Evolutionary conservation across 2,888 invertebrate genomes (phyloP), one percentile per base, ranked within the genome.

Genomic region (Rhopalosiphum nymphaeae): DNA sequence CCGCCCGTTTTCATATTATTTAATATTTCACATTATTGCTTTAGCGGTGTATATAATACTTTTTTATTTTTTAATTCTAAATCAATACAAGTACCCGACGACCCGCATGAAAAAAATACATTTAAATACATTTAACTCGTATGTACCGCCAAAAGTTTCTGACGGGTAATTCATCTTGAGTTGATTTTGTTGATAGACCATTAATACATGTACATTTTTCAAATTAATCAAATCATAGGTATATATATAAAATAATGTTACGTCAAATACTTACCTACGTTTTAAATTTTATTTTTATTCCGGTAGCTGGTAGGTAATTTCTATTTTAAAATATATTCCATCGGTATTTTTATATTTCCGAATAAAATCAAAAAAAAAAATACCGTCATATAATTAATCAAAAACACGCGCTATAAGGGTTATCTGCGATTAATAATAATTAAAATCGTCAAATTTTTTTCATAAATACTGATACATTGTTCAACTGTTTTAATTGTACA

Each of bases 81-180:
- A 78, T 78, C 78, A 78, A 78, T 29, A 36, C 21, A 9, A 21
- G 78, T 42, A 78, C 9, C 36, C 78, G 78, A 78, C 21, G 21
- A 36, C 36, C 36, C 78, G 21, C 36, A 78, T 42, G 78, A 21
- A 57, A 90, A 46, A 78, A 78, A 67, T 42, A 57, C 88, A 88
- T 88, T 36, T 25, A 53, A 56, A 56, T 42, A 44, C 67, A 36
- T 78, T 78, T 21, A 21, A 67, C 67, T 78, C 36, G 21, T 49
- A 26, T 78, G 21, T 21, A 53, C 53, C 53, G 0, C 36, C 7
- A 36, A 90, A 91, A 78, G 46, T 91, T 78, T 91, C 36, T 49
- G 67, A 91, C 36, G 46, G 67, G 36, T 67, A 49, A 78, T 91
- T 91, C 53, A 91, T 91, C 67, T 91, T 21, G 26, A 78, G 36